A percentile compares a stretch with the other conserved stretches of the same genome.
These are phyloP conservation scores for Hyposoter dolosus DNA, from an alignment of 2,888 invertebrate species.

Conservation along the genomic window DNA sequence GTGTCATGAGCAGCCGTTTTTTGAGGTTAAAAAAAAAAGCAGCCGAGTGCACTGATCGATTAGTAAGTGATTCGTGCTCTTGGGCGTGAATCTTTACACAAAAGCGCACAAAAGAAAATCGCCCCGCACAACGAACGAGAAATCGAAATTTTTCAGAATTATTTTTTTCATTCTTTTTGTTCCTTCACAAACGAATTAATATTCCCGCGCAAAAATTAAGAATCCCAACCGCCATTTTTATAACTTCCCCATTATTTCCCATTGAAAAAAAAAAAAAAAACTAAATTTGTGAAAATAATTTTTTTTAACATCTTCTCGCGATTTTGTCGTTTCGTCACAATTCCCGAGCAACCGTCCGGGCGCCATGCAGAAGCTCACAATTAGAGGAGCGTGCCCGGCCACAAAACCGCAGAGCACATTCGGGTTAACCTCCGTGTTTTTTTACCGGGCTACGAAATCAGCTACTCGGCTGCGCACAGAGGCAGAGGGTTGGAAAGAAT, in stretches of 20 bases:
- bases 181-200: background rate
- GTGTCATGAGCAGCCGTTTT: constrained; percentile 17
- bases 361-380: background rate
- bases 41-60: constrained; percentile 49
- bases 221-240: too few relatives aligned
- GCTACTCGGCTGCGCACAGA: background rate
- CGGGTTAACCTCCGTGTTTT: constrained; percentile 11
- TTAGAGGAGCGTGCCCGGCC: constrained; percentile 16
- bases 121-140: background rate
- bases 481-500: constrained; percentile 12
- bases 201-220: too few relatives aligned
- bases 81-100: constrained; percentile 56
- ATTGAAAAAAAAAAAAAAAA: background rate
- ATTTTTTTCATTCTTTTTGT: background rate
- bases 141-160: background rate
- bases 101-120: constrained; percentile 31
- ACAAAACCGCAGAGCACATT: constrained; percentile 44
- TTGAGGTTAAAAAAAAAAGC: background rate
- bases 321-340: background rate
- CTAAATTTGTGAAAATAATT: background rate
- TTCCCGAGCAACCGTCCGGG: background rate
- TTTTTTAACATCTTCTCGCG: background rate
- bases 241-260: too few relatives aligned
- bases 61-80: constrained; percentile 54
- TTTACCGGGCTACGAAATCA: background rate